Percentiles rank a stretch among this genome's conserved stretches.
These are phyloP conservation scores for Vireo griseus DNA, from an alignment of 2,797 vertebrate species.

Conservation along the genomic window DNA sequence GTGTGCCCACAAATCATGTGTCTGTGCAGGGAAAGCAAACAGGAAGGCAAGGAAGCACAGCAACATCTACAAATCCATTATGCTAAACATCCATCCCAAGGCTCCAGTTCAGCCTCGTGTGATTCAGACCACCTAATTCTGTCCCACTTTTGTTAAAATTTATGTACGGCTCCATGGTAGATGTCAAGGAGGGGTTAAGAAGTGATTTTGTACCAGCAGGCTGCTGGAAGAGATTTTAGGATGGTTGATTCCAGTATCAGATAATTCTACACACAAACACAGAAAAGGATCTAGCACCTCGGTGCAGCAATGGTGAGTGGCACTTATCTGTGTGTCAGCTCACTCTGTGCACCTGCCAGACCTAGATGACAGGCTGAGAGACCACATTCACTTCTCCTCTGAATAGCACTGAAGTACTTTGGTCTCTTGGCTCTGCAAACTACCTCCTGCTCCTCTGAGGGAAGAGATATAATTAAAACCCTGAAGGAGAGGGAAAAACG, in stretches of 20 bases:
- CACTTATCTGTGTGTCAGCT: conserved; percentile 69
- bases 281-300: conserved; percentile 37
- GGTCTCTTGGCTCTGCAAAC: conserved; percentile 67
- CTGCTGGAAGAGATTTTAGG: background rate
- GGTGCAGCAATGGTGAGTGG: conserved; percentile 53
- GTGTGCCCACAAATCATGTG: rapidly evolving
- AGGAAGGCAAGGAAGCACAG: background rate
- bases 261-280: background rate
- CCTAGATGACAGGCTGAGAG: conserved; percentile 66
- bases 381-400: conserved; percentile 71
- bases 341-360: conserved; percentile 66
- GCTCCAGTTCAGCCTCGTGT: background rate
- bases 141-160: background rate
- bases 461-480: conserved; percentile 72
- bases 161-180: background rate
- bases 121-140: background rate
- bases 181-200: background rate
- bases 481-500: conserved; percentile 16
- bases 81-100: background rate
- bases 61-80: background rate
- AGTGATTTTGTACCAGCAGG: background rate
- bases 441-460: conserved; percentile 49
- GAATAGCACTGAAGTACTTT: conserved; percentile 50
- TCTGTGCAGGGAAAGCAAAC: background rate
- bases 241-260: background rate